These are phyloP conservation scores for Serilophus lunatus DNA, from an alignment of 2,113 vertebrate species.

Conservation along the genomic window DNA sequence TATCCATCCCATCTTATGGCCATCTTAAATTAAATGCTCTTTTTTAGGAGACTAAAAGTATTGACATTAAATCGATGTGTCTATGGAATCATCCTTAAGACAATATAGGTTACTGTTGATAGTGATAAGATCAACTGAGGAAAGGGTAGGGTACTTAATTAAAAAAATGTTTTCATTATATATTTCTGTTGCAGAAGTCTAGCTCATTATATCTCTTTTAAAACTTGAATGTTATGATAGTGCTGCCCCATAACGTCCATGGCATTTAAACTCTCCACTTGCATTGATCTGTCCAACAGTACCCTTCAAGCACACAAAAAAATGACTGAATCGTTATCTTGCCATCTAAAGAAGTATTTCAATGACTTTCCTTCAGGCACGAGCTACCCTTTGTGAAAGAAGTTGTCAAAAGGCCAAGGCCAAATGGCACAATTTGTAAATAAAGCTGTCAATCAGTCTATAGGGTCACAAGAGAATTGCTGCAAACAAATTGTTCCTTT, in stretches of 20 bases:
- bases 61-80: neutral
- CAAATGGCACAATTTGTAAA: slow-evolving; percentile 45
- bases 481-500: neutral
- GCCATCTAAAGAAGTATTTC: slow-evolving; percentile 24
- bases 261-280: neutral
- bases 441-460: slow-evolving; percentile 22
- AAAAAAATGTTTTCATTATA: neutral
- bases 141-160: neutral
- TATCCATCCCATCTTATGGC: neutral
- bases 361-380: slow-evolving; percentile 16
- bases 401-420: slow-evolving; percentile 43
- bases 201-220: neutral
- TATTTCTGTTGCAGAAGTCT: neutral
- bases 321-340: slow-evolving; percentile 19
- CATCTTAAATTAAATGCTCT: neutral
- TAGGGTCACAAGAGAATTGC: neutral
- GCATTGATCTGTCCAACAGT: neutral
- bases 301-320: neutral
- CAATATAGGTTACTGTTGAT: neutral
- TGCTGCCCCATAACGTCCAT: neutral
- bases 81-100: neutral
- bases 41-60: neutral
- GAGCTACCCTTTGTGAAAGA: slow-evolving; percentile 2
- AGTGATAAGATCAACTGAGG: neutral
- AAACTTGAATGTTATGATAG: neutral